Evolutionary conservation across 2,888 invertebrate genomes (phyloP), one percentile per base, ranked within the genome.

Genomic region (Pachymerium ferrugineum): DNA sequence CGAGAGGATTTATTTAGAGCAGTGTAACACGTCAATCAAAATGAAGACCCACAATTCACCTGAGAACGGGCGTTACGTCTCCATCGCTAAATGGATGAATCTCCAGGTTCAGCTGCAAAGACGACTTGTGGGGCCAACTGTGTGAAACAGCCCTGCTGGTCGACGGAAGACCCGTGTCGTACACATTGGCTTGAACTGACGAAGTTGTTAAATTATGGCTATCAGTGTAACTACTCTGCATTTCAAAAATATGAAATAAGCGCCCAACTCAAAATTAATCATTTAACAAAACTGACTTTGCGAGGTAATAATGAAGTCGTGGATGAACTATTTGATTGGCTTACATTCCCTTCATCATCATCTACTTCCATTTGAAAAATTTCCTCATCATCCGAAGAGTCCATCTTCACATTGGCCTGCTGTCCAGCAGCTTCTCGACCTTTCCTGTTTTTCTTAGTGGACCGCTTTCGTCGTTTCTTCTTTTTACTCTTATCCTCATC

Each of bases 21-120:
- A 19, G 47, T 19, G 19, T 5, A 16, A n/a, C 47, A 54, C 47
- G 8, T 22, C 22, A 16, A 47, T n/a, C 4, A 47, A 3, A 47
- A 47, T 12, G 19, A 6, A 6, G 3, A 47, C 0, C 8, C 4
- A 31, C 25, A 82, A 85, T 81, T 80, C n/a, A 89, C 85, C 88
- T 89, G 68, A 86, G 82, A 19, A 86, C 83, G 0, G 87, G 88
- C n/a, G 90, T 90, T 71, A 93, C 85, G 85, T 97, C 96, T 0
- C 93, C 92, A 81, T 97, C 97, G 81, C 96, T 96, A 84, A 93
- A 96, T 85, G 95, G 95, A 81, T 94, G 91, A 78, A 90, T 88
- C 81, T 91, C 90, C 10, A 88, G 47, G 33, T 70, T 38, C 42
- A 35, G 75, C 16, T 69, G 68, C 28, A 31, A 3, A n/a, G 70